These are phyloP conservation scores for Macropodus opercularis DNA, from an alignment of 2,797 vertebrate genomes.

Conservation along the genomic window DNA sequence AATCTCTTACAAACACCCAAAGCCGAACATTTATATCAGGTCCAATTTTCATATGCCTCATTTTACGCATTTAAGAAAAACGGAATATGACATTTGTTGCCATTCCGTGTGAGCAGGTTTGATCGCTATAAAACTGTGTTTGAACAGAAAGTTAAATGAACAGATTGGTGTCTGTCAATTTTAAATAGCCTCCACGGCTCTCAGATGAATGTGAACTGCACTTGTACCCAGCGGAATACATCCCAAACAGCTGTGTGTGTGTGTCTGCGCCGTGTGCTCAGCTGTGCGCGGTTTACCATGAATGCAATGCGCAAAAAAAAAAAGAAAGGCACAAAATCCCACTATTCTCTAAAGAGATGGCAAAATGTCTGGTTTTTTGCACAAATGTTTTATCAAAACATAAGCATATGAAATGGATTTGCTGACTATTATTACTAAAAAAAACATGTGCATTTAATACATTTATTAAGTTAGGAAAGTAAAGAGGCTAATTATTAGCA, in stretches of 20 bases:
- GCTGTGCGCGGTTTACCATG: slow-evolving; percentile 15
- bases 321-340: background rate
- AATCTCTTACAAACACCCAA: slow-evolving; percentile 34
- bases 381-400: background rate
- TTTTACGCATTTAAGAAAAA: slow-evolving; percentile 19
- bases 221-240: slow-evolving; percentile 7
- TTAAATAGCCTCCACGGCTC: slow-evolving; percentile 17
- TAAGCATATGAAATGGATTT: background rate
- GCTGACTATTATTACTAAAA: too few species aligned
- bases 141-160: slow-evolving; percentile 34
- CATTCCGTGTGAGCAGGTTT: slow-evolving; percentile 12
- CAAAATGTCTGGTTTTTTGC: background rate
- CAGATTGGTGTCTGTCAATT: slow-evolving; percentile 32
- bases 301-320: background rate
- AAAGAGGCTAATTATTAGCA: too few species aligned
- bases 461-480: too few species aligned
- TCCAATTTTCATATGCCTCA: slow-evolving; percentile 25
- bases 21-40: slow-evolving; percentile 30
- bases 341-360: background rate
- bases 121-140: slow-evolving; percentile 16
- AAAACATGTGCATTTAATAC: too few species aligned
- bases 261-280: background rate
- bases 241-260: slow-evolving; percentile 13
- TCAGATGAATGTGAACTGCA: slow-evolving; percentile 21
- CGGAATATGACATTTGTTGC: background rate